Evolutionary conservation across 2,113 vertebrate genomes (phyloP).

Genomic region (Saccopteryx bilineata): DNA sequence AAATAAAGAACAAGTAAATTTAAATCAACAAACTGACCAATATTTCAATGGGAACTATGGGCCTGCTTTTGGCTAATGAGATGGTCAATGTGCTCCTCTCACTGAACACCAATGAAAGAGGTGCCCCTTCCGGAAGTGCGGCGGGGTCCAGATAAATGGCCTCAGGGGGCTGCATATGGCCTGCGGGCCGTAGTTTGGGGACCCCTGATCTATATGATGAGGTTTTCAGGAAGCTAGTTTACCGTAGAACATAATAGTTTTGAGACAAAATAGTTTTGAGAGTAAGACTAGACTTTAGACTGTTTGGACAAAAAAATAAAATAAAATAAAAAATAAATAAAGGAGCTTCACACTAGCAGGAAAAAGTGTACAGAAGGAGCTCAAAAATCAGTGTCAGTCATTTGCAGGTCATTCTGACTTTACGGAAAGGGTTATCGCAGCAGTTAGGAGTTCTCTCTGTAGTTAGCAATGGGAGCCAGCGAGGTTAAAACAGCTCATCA

Average conservation of each 20-base stretch:
- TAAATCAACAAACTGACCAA: no score
- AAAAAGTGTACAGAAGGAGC: conserved; percentile 35
- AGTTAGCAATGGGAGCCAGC: conserved; percentile 70
- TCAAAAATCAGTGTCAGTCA: conserved; percentile 23
- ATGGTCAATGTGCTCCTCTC: no score
- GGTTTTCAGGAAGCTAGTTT: conserved; percentile 14
- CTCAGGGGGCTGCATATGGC: no score
- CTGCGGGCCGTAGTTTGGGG: no score
- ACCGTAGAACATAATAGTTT: conserved; percentile 19
- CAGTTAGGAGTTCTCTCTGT: conserved; percentile 55
- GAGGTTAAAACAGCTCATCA: conserved; percentile 87
- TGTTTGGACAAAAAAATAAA: neutral
- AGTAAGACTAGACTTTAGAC: conserved; percentile 31
- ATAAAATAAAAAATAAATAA: neutral
- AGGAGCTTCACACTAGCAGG: conserved; percentile 1
- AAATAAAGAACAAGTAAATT: no score
- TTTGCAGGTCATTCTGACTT: conserved; percentile 78
- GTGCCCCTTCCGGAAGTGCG: no score
- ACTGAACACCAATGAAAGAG: no score
- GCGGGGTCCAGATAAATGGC: no score
- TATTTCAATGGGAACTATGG: no score
- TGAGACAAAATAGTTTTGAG: conserved; percentile 54
- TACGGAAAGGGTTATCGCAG: conserved; percentile 65
- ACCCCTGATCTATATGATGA: neutral
- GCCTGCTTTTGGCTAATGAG: no score